Conservation (phyloP, 2,888 invertebrate genomes). For the Ganaspis brasiliensis region DNA sequence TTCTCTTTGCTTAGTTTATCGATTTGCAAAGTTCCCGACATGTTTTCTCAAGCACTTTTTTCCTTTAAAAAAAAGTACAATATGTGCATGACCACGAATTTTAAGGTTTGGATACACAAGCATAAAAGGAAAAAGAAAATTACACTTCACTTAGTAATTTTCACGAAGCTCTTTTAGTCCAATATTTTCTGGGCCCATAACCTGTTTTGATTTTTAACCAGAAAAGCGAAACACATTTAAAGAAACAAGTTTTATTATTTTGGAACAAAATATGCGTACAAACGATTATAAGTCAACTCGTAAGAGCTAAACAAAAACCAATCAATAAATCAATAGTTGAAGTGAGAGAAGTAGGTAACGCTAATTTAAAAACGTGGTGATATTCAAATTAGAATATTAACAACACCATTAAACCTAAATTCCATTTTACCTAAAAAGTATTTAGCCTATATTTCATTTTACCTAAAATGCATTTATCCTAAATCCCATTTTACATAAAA, state of each 20-base stretch:
- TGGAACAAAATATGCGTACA: neutral
- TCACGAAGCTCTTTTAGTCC: neutral
- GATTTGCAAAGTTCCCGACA: slow-evolving; percentile 13
- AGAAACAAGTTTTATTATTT: neutral
- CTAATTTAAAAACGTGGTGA: neutral
- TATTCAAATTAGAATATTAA: neutral
- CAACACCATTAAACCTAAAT: too few relatives aligned
- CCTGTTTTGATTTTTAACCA: neutral
- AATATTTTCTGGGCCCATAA: neutral
- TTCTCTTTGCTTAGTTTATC: slow-evolving; percentile 36
- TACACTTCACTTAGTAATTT: neutral
- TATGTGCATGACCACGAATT: neutral
- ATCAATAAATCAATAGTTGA: too few relatives aligned
- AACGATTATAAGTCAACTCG: too few relatives aligned
- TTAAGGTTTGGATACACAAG: neutral
- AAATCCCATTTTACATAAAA: too few relatives aligned
- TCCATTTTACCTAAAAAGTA: too few relatives aligned
- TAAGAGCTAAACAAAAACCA: too few relatives aligned
- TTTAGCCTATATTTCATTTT: too few relatives aligned
- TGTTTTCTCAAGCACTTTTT: neutral
- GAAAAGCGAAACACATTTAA: neutral
- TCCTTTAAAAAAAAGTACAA: too few relatives aligned
- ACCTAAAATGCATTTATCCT: too few relatives aligned
- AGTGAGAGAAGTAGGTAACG: neutral
- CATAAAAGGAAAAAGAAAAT: too few relatives aligned